A percentile compares a stretch with the other conserved stretches of the same genome.
Conservation (phyloP, 1,140 invertebrate genomes). For the Trissolcus basalis region DNA sequence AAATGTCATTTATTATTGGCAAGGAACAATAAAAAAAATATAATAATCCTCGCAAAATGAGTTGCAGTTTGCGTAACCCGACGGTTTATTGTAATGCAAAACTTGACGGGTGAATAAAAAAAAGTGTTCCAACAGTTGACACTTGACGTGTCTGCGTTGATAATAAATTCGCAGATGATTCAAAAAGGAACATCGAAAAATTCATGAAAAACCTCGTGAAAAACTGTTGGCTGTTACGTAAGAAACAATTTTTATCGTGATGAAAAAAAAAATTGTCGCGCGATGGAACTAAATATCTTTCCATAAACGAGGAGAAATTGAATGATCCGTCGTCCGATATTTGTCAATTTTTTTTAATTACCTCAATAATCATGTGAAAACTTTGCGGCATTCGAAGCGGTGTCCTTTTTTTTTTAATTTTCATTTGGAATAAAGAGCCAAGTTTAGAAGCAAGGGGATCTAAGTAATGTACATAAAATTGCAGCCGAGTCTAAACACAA, state of each 20-base stretch:
- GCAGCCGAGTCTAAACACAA: constrained; percentile 13
- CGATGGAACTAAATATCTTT: too few relatives aligned
- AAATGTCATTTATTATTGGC: too few relatives aligned
- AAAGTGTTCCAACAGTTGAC: constrained; percentile 26
- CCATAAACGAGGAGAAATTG: too few relatives aligned
- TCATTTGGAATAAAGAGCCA: not conserved
- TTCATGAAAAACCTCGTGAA: not conserved
- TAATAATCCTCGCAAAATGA: constrained; percentile 10
- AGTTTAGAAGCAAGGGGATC: not conserved
- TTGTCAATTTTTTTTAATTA: not conserved
- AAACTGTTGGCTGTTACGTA: too few relatives aligned
- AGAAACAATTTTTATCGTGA: not conserved
- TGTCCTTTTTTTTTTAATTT: not conserved
- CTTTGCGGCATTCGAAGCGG: too few relatives aligned
- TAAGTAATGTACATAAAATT: constrained; percentile 7
- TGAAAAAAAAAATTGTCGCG: not conserved
- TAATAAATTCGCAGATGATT: constrained; percentile 34
- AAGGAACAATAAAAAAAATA: not conserved
- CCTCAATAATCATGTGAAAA: too few relatives aligned
- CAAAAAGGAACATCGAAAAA: constrained; percentile 3
- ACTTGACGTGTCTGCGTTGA: constrained; percentile 35
- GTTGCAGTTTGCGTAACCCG: constrained; percentile 26
- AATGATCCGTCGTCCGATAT: too few relatives aligned
- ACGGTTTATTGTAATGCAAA: constrained; percentile 33
- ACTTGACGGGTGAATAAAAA: constrained; percentile 11